Conservation (phyloP, 2,797 vertebrate species). For the Poecilia picta region DNA sequence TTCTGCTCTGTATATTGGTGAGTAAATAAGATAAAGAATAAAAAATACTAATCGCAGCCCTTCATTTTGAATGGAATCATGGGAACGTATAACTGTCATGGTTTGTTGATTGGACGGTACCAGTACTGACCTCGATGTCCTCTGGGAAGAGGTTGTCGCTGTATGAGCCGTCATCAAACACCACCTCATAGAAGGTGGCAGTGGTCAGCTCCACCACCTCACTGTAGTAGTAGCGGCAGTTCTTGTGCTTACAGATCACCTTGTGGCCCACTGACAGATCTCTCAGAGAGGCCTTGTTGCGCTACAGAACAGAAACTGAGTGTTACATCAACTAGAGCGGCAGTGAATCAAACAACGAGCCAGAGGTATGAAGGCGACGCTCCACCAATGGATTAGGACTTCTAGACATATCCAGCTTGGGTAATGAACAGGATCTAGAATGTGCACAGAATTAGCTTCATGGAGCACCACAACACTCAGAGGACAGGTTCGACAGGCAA, state of each 20-base stretch:
- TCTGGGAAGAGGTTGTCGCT: constrained; percentile 98
- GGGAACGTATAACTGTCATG: not conserved
- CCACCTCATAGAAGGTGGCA: constrained; percentile 96
- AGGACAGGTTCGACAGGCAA: no score
- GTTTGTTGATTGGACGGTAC: not conserved
- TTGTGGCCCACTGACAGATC: constrained; percentile 89
- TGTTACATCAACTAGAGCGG: constrained; percentile 2
- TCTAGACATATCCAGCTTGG: not conserved
- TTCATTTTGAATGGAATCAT: not conserved
- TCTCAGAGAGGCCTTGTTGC: constrained; percentile 85
- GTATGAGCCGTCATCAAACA: constrained; percentile 98
- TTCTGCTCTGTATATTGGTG: no score
- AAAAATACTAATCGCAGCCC: no score
- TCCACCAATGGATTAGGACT: no score
- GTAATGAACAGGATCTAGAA: not conserved
- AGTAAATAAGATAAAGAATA: no score
- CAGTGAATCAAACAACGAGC: not conserved
- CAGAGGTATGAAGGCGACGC: no score
- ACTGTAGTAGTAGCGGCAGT: constrained; percentile 96
- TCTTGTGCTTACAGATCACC: constrained; percentile 96
- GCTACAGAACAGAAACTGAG: constrained; percentile 62
- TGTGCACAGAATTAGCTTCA: not conserved
- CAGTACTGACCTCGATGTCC: constrained; percentile 90
- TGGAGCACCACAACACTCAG: no score
- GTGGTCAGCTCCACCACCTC: constrained; percentile 92